Evolutionary conservation across 2,888 invertebrate species (phyloP).

Genomic region (Arrhopalites spinosus): DNA sequence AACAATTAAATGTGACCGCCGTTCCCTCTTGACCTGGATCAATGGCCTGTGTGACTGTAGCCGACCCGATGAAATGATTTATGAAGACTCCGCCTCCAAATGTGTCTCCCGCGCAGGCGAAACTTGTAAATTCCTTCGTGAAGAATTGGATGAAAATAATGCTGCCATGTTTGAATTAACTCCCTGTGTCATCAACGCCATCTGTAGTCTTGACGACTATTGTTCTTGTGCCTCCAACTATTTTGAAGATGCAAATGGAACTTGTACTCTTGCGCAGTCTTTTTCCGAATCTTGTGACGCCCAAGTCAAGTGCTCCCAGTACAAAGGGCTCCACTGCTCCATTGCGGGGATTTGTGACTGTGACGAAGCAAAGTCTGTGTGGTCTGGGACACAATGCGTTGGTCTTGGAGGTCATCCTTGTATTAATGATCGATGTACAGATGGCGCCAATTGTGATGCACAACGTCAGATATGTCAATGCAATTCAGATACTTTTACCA

Average conservation of each 20-base stretch:
- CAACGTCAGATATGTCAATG: neutral
- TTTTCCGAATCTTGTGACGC: neutral
- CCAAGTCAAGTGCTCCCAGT: neutral
- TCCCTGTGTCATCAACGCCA: neutral
- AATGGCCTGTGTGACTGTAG: neutral
- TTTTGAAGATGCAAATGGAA: conserved; percentile 8
- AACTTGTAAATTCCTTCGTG: neutral
- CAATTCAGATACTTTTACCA: neutral
- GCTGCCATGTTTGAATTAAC: neutral
- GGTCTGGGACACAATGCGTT: neutral
- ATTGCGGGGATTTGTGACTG: neutral
- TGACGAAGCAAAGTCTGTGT: neutral
- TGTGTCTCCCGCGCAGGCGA: neutral
- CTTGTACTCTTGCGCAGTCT: neutral
- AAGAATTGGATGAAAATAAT: neutral
- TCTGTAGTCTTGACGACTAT: neutral
- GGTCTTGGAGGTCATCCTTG: neutral
- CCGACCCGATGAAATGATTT: neutral
- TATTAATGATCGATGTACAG: neutral
- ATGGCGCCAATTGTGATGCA: neutral
- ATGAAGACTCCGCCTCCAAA: neutral
- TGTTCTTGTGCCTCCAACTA: neutral
- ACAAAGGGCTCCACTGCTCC: neutral
- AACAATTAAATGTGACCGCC: neutral
- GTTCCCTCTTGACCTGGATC: neutral